phyloP scores from a whole-genome alignment of 2,888 invertebrate genomes.

The Neoaliturus tenellus region DNA sequence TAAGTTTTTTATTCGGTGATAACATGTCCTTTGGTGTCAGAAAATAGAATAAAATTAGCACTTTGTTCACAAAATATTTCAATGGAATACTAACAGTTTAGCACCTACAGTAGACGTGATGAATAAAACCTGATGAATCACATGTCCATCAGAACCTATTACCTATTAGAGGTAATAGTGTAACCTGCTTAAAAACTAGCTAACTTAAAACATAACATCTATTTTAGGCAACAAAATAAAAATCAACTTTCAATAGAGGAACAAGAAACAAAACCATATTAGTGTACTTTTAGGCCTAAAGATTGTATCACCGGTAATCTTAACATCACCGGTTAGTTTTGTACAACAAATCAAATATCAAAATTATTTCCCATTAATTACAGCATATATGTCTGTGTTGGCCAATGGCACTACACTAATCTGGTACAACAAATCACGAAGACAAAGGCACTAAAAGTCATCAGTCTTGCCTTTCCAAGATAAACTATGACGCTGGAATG shows the following conservation, averaged over 20 bases:
- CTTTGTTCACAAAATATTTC: too few relatives aligned
- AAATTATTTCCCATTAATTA: neutral
- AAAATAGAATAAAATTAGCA: too few relatives aligned
- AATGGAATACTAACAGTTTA: too few relatives aligned
- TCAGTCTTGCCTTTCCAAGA: slow-evolving; percentile 2
- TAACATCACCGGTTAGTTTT: neutral
- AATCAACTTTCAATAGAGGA: neutral
- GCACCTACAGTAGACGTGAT: too few relatives aligned
- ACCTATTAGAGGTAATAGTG: too few relatives aligned
- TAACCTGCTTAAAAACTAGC: too few relatives aligned
- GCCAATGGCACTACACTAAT: neutral
- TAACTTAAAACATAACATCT: neutral
- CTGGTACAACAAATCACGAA: neutral
- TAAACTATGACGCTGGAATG: slow-evolving; percentile 1
- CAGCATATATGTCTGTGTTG: neutral
- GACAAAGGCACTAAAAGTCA: neutral
- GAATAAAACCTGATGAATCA: too few relatives aligned
- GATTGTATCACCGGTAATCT: neutral
- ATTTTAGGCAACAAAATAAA: neutral
- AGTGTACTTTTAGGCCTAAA: neutral
- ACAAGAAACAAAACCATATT: neutral
- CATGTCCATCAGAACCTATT: too few relatives aligned
- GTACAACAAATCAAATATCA: neutral
- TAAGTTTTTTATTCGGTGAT: too few relatives aligned
- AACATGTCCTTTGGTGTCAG: too few relatives aligned